phyloP scores from a whole-genome alignment of 1,140 invertebrate genomes.

The Lamellibrachia luymesi region DNA sequence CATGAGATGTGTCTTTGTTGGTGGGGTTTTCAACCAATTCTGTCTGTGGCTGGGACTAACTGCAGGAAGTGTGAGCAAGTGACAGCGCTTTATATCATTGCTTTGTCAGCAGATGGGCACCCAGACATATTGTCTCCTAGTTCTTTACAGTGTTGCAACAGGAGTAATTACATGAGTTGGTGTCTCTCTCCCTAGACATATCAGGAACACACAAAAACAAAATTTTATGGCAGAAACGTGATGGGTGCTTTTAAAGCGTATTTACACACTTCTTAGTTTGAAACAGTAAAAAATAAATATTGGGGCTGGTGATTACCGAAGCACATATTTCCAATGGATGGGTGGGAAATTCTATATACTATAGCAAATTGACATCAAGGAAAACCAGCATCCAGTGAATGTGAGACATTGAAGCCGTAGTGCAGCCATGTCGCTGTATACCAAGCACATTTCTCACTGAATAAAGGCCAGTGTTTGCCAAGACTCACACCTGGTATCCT shows the following conservation, averaged over 20 bases:
- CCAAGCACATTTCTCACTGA: background rate
- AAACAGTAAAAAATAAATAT: background rate
- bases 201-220: background rate
- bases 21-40: background rate
- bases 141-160: background rate
- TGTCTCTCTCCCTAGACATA: background rate
- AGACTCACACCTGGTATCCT: background rate
- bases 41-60: background rate
- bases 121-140: background rate
- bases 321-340: background rate
- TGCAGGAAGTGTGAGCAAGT: background rate
- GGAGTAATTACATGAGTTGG: background rate
- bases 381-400: background rate
- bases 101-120: background rate
- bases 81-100: background rate
- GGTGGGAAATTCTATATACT: background rate
- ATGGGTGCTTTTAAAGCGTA: background rate
- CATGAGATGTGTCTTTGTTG: background rate
- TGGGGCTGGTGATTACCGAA: background rate
- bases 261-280: background rate
- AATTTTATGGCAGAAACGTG: background rate
- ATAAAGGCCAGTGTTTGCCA: background rate
- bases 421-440: background rate
- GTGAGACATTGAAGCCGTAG: background rate
- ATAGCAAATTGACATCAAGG: background rate